Conservation (phyloP, 2,113 vertebrate species). For the Lophius piscatorius region DNA sequence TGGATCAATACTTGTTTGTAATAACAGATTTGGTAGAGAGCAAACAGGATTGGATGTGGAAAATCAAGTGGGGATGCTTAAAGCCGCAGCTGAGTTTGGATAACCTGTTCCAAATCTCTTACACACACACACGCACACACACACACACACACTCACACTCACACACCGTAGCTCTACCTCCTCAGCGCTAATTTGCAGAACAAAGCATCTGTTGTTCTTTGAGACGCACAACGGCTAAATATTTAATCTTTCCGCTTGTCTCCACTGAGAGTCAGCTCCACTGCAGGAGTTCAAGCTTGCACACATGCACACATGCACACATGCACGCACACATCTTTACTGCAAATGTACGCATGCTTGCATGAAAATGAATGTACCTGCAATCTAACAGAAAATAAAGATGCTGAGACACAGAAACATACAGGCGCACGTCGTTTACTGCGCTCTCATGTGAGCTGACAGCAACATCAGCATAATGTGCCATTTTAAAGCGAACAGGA, state of each 20-base stretch:
- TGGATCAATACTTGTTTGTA: too few relatives aligned
- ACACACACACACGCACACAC: too few relatives aligned
- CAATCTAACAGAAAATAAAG: slow-evolving; percentile 29
- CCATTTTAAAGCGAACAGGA: slow-evolving; percentile 90
- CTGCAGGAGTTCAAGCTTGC: slow-evolving; percentile 86
- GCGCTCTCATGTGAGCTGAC: slow-evolving; percentile 81
- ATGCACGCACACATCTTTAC: slow-evolving; percentile 1
- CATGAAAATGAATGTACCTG: slow-evolving; percentile 51
- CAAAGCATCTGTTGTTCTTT: slow-evolving; percentile 86
- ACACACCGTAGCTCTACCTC: slow-evolving; percentile 29
- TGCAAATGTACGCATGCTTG: slow-evolving; percentile 55
- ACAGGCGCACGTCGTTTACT: slow-evolving; percentile 15
- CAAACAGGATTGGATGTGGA: slow-evolving; percentile 36
- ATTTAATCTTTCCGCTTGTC: slow-evolving; percentile 90
- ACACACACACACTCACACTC: too few relatives aligned
- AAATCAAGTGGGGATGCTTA: slow-evolving; percentile 33
- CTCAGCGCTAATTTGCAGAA: slow-evolving; percentile 77
- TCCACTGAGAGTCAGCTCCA: slow-evolving; percentile 83
- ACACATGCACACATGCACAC: slow-evolving; percentile 81
- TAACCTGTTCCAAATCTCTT: slow-evolving; percentile 15
- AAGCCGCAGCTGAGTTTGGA: slow-evolving; percentile 51
- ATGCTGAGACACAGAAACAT: slow-evolving; percentile 31
- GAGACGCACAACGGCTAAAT: slow-evolving; percentile 88
- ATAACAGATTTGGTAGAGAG: slow-evolving; percentile 17
- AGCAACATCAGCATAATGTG: slow-evolving; percentile 90